Evolutionary conservation across 2,113 vertebrate species (phyloP).

Genomic region (Buteo buteo): DNA sequence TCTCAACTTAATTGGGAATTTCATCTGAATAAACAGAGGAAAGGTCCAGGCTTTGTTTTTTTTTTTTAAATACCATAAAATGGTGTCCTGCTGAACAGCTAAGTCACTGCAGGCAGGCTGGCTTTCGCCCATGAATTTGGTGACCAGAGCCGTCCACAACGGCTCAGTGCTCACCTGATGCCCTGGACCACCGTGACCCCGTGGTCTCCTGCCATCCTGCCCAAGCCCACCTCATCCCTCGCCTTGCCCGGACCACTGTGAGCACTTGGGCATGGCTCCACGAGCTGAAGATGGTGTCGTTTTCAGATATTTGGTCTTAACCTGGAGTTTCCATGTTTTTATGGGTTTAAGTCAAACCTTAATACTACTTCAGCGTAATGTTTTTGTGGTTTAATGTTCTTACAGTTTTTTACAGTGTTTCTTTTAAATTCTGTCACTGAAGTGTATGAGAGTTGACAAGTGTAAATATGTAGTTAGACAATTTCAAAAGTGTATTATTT

Average conservation of each 20-base stretch:
- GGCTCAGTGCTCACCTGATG: not conserved
- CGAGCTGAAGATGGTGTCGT: not conserved
- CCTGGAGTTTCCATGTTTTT: slow-evolving; percentile 17
- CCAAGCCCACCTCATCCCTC: not conserved
- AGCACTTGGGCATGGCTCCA: not conserved
- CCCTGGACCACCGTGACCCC: not conserved
- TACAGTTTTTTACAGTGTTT: slow-evolving; percentile 60
- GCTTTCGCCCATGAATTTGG: fast-evolving
- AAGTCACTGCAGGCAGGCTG: not conserved
- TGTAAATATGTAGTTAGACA: slow-evolving; percentile 79
- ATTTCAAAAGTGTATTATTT: slow-evolving; percentile 79
- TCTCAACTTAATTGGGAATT: not conserved
- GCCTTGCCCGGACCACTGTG: not conserved
- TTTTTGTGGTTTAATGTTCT: slow-evolving; percentile 60
- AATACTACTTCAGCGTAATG: slow-evolving; percentile 1
- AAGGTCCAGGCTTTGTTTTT: not conserved
- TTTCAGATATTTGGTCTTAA: not conserved
- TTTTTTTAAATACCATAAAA: not conserved
- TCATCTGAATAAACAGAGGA: slow-evolving; percentile 7
- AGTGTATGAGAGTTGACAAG: slow-evolving; percentile 72
- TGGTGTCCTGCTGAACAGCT: not conserved
- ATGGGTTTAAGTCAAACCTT: slow-evolving; percentile 47
- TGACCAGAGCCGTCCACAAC: not conserved
- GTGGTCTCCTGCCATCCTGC: not conserved
- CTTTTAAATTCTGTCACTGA: slow-evolving; percentile 75